phyloP scores from a whole-genome alignment of 1,140 invertebrate species.

The Leptoteleia sp. region DNA sequence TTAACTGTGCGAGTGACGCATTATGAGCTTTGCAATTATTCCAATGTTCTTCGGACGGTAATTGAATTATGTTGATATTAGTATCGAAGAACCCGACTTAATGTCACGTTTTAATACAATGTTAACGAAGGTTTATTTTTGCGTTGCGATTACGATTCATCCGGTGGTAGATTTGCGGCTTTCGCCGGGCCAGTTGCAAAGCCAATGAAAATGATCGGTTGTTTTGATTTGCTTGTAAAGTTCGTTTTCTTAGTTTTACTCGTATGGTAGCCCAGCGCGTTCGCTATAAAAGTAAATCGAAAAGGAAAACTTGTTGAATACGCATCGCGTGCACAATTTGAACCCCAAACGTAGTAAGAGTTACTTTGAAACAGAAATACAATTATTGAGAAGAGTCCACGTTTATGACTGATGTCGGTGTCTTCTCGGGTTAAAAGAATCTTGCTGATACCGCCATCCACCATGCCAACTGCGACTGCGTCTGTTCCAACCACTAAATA shows the following conservation, averaged over 20 bases:
- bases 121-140: background rate
- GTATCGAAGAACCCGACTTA: slow-evolving; percentile 6
- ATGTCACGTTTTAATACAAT: slow-evolving; percentile 20
- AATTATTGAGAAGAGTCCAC: slow-evolving; percentile 27
- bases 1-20: slow-evolving; percentile 20
- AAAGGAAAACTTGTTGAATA: slow-evolving; percentile 16
- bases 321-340: slow-evolving; percentile 1
- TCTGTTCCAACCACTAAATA: slow-evolving; percentile 73
- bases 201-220: background rate
- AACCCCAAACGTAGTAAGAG: slow-evolving; percentile 1
- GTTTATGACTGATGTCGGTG: slow-evolving; percentile 72
- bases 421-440: slow-evolving; percentile 68
- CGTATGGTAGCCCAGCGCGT: background rate
- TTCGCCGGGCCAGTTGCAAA: background rate
- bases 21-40: slow-evolving; percentile 53
- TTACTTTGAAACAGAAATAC: slow-evolving; percentile 21
- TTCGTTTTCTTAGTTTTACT: background rate
- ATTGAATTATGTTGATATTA: slow-evolving; percentile 12
- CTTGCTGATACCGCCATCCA: slow-evolving; percentile 73
- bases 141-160: background rate
- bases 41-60: slow-evolving; percentile 42
- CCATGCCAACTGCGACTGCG: slow-evolving; percentile 77
- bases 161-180: too few relatives aligned
- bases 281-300: background rate
- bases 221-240: too few relatives aligned